Base-by-base conservation (phyloP, 1,140 invertebrate species). In the Orchestia grillus region DNA sequence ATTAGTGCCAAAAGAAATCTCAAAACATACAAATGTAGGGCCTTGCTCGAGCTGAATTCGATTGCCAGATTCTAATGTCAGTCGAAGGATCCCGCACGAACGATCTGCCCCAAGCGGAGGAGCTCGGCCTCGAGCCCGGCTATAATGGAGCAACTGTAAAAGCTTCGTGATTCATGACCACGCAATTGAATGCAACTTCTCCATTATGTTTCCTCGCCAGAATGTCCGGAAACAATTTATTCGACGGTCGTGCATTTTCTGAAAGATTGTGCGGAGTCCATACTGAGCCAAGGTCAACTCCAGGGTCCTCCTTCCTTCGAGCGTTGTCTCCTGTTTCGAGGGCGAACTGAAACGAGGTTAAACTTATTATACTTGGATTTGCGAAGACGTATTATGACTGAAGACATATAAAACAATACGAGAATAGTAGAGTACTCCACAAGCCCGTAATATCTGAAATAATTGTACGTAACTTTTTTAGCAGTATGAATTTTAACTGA, bases 71-170 rank as follows among this genome's bases (percentile, higher is more conserved):
- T 77, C 28, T 77, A 77, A 77, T 36, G 62, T 23, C 28, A 77
- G 62, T 1, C 62, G 62, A 23, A 77, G 62, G 11, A 15, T 77
- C 28, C 62, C 11, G 36, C 62, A 77, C 62, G 36, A 77, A 36
- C 28, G 62, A 77, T 77, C 62, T 77, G 62, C 62, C 62, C 62
- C 1, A 15, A 28, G 36, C 11, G 62, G 62, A 90, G 88, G 43
- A 44, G 88, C 41, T 41, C 42, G 88, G 43, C 41, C 88, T 90
- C 43, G 88, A 90, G 88, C 42, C 43, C 4, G 28, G 88, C 88
- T 90, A 77, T 77, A 90, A 90, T 90, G 88, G 88, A 90, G 88
- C 43, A 90, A 90, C 43, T 90, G n/a, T 90, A 90, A 90, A 90
- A 90, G 43, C 88, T 42, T 41, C 88, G 88, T 90, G 88, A 90